phyloP scores from a whole-genome alignment of 2,888 invertebrate genomes.

The Andrena flavipes region DNA sequence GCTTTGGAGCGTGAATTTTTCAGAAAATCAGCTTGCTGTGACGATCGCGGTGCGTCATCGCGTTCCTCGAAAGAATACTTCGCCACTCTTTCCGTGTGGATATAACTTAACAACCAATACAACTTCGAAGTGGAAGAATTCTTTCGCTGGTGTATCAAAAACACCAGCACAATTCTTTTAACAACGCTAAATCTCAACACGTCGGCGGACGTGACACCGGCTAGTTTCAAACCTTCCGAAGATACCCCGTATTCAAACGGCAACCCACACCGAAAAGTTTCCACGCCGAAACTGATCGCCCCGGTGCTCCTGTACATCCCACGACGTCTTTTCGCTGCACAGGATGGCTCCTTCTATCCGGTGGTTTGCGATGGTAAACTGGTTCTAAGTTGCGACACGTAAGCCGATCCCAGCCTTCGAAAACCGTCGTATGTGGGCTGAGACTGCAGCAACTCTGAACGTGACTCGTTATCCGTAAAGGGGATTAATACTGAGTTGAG shows the following conservation, averaged over 20 bases:
- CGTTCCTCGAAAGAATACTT: constrained; percentile 15
- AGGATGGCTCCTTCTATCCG: constrained; percentile 34
- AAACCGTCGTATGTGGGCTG: constrained; percentile 59
- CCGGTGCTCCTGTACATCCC: constrained; percentile 10
- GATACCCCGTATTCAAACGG: constrained; percentile 44
- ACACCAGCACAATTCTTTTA: background rate
- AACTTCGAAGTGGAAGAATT: constrained; percentile 7
- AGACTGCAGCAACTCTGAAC: constrained; percentile 70
- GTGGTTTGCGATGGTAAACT: constrained; percentile 72
- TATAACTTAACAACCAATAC: background rate
- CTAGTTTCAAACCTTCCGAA: constrained; percentile 7
- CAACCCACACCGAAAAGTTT: constrained; percentile 46
- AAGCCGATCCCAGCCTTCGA: constrained; percentile 73
- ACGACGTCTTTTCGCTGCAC: constrained; percentile 28
- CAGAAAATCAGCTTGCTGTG: constrained; percentile 20
- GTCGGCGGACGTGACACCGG: background rate
- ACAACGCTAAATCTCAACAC: background rate
- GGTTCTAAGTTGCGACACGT: constrained; percentile 76
- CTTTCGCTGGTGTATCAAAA: background rate
- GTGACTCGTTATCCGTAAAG: constrained; percentile 76
- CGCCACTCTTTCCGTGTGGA: background rate
- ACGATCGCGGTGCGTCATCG: constrained; percentile 1
- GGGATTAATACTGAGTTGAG: constrained; percentile 72
- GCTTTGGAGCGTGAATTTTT: constrained; percentile 29
- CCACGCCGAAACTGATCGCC: constrained; percentile 17